phyloP scores from a whole-genome alignment of 1,140 invertebrate species.

The Oscheius sp. region DNA sequence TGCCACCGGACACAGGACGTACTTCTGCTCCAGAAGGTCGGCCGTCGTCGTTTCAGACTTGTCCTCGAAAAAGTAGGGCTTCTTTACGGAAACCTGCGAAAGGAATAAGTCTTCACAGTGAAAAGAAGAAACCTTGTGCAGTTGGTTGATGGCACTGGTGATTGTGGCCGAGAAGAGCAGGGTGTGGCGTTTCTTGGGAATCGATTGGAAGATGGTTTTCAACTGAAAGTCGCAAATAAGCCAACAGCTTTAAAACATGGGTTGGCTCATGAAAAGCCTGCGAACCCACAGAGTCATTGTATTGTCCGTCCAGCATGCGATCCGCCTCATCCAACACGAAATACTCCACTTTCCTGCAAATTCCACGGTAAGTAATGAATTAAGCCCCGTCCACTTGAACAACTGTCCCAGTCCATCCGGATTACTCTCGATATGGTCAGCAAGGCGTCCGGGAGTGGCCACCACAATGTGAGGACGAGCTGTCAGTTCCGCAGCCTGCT shows the following conservation, averaged over 20 bases:
- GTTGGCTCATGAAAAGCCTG: constrained; percentile 29
- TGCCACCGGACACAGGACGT: constrained; percentile 81
- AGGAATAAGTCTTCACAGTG: neutral
- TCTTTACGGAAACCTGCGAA: constrained; percentile 49
- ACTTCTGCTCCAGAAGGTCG: constrained; percentile 80
- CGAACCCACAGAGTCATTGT: no score
- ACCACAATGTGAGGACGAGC: constrained; percentile 69
- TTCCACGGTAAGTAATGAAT: neutral
- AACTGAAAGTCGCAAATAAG: constrained; percentile 69
- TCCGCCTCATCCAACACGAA: constrained; percentile 60
- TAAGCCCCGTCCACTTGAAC: neutral
- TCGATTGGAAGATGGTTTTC: constrained; percentile 79
- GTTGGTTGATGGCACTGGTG: constrained; percentile 40
- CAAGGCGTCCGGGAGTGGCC: constrained; percentile 90
- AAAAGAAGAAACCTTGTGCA: constrained; percentile 36
- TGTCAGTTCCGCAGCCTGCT: constrained; percentile 33
- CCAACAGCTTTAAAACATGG: no score
- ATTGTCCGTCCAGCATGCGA: constrained; percentile 53
- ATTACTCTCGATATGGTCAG: constrained; percentile 52
- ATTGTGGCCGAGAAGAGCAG: constrained; percentile 90
- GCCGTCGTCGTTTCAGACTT: constrained; percentile 74
- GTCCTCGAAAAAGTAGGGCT: constrained; percentile 67
- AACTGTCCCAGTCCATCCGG: constrained; percentile 33
- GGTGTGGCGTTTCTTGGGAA: constrained; percentile 84
- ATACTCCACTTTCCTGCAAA: constrained; percentile 49